phyloP scores from a whole-genome alignment of 1,140 invertebrate genomes.

The Panagrolaimus sp. region DNA sequence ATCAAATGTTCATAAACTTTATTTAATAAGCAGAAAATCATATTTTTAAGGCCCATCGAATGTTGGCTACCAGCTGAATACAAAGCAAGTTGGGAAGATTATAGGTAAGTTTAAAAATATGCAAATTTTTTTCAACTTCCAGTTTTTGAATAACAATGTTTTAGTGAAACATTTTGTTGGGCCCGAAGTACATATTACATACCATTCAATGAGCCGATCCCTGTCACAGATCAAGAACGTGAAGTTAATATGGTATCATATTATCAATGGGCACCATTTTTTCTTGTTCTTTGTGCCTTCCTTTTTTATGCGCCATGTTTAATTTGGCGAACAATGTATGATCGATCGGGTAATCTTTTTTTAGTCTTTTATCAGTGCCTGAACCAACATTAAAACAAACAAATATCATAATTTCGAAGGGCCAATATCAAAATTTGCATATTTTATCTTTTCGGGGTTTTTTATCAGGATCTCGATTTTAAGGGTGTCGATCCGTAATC shows the following conservation, averaged over 20 bases:
- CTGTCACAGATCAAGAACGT: slow-evolving; percentile 40
- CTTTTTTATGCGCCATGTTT: slow-evolving; percentile 57
- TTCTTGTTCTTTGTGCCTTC: slow-evolving; percentile 57
- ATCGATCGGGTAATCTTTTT: slow-evolving; percentile 31
- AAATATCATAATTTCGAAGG: too few species aligned
- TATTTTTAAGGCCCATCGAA: slow-evolving; percentile 27
- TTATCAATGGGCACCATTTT: slow-evolving; percentile 65
- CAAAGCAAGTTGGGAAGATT: slow-evolving; percentile 57
- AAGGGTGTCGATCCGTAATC: too few species aligned
- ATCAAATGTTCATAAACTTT: too few species aligned
- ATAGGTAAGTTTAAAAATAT: slow-evolving; percentile 33
- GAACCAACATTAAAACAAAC: too few species aligned
- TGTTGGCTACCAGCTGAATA: slow-evolving; percentile 59
- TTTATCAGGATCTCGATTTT: too few species aligned
- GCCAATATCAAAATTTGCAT: too few species aligned
- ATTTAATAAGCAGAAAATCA: too few species aligned
- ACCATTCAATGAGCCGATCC: slow-evolving; percentile 45
- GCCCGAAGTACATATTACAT: slow-evolving; percentile 54
- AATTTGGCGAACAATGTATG: slow-evolving; percentile 49
- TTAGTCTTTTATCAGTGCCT: not conserved
- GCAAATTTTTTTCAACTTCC: not conserved
- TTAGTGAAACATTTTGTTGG: slow-evolving; percentile 60
- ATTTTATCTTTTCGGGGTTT: too few species aligned
- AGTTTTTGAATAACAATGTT: not conserved
- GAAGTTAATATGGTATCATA: slow-evolving; percentile 58